Conservation (phyloP, 2,888 invertebrate genomes). For the Molanna angustata region DNA sequence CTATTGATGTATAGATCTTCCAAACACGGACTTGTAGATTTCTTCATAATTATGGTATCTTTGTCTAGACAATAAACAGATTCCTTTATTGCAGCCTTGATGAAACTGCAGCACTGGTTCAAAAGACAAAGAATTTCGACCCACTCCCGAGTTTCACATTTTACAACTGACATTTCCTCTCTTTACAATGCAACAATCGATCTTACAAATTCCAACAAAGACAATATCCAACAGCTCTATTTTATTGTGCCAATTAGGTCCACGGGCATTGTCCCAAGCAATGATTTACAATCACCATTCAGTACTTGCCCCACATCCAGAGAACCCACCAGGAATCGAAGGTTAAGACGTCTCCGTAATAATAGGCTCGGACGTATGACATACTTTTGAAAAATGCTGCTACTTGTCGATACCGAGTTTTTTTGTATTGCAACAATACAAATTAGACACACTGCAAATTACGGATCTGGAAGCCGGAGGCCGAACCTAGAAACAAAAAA, state of each 20-base stretch:
- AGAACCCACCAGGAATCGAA: neutral
- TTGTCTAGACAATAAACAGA: too few relatives aligned
- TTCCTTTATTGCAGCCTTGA: too few relatives aligned
- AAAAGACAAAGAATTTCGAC: too few relatives aligned
- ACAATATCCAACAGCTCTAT: slow-evolving; percentile 8
- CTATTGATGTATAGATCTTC: too few relatives aligned
- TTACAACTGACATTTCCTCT: too few relatives aligned
- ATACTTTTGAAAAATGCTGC: neutral
- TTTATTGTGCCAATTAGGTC: slow-evolving; percentile 12
- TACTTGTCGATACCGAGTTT: neutral
- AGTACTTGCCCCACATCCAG: slow-evolving; percentile 2
- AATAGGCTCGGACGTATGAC: neutral
- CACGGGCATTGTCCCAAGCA: slow-evolving; percentile 5
- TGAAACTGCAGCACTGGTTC: too few relatives aligned
- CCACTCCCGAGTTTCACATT: too few relatives aligned
- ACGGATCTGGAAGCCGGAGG: too few relatives aligned
- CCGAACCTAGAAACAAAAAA: neutral
- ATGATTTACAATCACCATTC: slow-evolving; percentile 13
- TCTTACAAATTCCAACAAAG: too few relatives aligned
- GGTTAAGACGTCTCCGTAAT: neutral
- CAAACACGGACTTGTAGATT: too few relatives aligned
- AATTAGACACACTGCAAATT: neutral
- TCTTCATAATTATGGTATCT: too few relatives aligned
- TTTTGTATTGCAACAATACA: neutral
- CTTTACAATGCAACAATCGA: too few relatives aligned